Conservation (phyloP, 2,113 vertebrate genomes). For the Acinonyx jubatus region DNA sequence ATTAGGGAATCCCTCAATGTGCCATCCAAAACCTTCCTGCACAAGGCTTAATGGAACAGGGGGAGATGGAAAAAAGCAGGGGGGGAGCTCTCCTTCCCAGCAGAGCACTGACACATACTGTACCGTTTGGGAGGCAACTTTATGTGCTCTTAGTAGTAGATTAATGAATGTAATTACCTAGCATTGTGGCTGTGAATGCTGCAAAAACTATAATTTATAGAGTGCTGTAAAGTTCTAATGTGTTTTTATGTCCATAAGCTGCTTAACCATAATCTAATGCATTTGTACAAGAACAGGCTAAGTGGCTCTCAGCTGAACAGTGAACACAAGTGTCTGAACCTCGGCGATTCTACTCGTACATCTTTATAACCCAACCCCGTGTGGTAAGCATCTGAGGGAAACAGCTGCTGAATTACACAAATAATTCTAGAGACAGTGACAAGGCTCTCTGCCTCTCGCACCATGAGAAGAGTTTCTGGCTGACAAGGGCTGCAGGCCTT, state of each 20-base stretch:
- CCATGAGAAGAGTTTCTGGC: slow-evolving; percentile 6
- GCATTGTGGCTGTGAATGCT: slow-evolving; percentile 83
- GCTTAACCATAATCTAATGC: slow-evolving; percentile 89
- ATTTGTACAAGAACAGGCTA: slow-evolving; percentile 84
- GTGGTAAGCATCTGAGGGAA: slow-evolving; percentile 72
- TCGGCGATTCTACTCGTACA: slow-evolving; percentile 61
- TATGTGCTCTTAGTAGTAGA: slow-evolving; percentile 88
- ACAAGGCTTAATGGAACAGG: neutral
- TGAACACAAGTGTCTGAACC: slow-evolving; percentile 71
- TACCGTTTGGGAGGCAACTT: slow-evolving; percentile 83
- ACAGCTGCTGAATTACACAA: slow-evolving; percentile 77
- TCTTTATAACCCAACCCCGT: slow-evolving; percentile 77
- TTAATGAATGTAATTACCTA: slow-evolving; percentile 91
- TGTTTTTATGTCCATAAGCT: slow-evolving; percentile 90
- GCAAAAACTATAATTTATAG: slow-evolving; percentile 88
- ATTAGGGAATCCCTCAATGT: neutral
- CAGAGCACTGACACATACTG: slow-evolving; percentile 71
- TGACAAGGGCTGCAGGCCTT: slow-evolving; percentile 51
- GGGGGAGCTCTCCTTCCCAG: slow-evolving; percentile 65
- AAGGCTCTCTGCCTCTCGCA: slow-evolving; percentile 64
- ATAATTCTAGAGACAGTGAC: slow-evolving; percentile 55
- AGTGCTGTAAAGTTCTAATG: slow-evolving; percentile 88
- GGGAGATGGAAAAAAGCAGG: neutral
- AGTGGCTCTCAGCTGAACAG: slow-evolving; percentile 80
- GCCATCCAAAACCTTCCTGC: neutral